phyloP scores from a whole-genome alignment of 2,113 vertebrate species.

The Elanoides forficatus region DNA sequence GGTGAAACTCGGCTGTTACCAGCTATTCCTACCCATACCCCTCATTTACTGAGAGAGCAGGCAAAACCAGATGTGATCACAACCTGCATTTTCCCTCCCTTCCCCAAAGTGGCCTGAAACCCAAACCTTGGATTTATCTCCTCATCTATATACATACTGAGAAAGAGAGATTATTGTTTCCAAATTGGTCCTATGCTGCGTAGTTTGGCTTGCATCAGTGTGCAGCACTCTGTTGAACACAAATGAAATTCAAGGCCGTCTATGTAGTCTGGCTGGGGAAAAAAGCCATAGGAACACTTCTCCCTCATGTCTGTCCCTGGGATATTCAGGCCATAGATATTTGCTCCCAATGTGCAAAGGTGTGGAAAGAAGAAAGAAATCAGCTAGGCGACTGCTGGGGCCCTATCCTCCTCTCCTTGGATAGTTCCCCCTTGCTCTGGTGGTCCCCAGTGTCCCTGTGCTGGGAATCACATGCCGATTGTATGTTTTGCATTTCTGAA shows the following conservation, averaged over 20 bases:
- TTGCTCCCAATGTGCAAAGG: background rate
- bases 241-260: background rate
- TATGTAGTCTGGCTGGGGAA: background rate
- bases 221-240: rapidly evolving
- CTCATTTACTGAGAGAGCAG: background rate
- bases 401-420: background rate
- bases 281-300: background rate
- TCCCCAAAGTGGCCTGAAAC: background rate
- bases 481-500: background rate
- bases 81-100: background rate
- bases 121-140: background rate
- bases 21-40: background rate
- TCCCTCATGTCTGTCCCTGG: background rate
- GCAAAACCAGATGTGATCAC: background rate
- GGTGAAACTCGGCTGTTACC: background rate
- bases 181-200: background rate
- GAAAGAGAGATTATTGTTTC: background rate
- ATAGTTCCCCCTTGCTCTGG: background rate
- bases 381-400: background rate
- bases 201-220: background rate
- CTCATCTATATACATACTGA: background rate
- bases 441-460: background rate
- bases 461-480: rapidly evolving
- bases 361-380: background rate
- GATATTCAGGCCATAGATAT: background rate